Percentiles rank a stretch among this genome's conserved stretches.
phyloP scores from a whole-genome alignment of 2,888 invertebrate species.

The Nomada ruficornis region DNA sequence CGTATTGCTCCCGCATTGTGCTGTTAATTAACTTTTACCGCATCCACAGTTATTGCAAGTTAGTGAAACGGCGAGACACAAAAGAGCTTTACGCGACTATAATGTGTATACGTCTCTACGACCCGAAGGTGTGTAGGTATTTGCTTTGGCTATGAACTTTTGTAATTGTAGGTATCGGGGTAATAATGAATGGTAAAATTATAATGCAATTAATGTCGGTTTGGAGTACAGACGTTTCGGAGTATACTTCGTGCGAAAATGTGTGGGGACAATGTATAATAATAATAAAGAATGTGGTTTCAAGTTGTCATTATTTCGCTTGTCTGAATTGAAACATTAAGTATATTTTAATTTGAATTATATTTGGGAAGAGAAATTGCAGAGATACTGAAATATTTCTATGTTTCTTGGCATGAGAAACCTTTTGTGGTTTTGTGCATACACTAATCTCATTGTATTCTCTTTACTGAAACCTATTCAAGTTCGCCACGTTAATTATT shows the following conservation, averaged over 20 bases:
- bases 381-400: too few relatives aligned
- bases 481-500: neutral
- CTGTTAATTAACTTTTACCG: slow-evolving; percentile 26
- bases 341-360: too few relatives aligned
- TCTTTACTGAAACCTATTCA: neutral
- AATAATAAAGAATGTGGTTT: too few relatives aligned
- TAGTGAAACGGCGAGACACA: neutral
- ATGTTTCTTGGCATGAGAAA: too few relatives aligned
- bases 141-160: neutral
- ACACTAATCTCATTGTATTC: neutral
- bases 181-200: neutral
- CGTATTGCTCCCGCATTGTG: neutral
- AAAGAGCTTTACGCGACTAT: neutral
- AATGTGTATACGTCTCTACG: neutral
- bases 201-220: neutral
- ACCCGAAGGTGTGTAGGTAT: neutral
- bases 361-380: neutral
- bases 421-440: neutral
- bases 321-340: too few relatives aligned
- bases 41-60: slow-evolving; percentile 8
- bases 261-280: too few relatives aligned
- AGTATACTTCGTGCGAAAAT: too few relatives aligned
- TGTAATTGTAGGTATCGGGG: neutral
- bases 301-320: too few relatives aligned
- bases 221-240: too few relatives aligned